Evolutionary conservation across 2,888 invertebrate genomes (phyloP), one percentile per base, ranked within the genome.

Genomic region (Stegana nigrithorax): DNA sequence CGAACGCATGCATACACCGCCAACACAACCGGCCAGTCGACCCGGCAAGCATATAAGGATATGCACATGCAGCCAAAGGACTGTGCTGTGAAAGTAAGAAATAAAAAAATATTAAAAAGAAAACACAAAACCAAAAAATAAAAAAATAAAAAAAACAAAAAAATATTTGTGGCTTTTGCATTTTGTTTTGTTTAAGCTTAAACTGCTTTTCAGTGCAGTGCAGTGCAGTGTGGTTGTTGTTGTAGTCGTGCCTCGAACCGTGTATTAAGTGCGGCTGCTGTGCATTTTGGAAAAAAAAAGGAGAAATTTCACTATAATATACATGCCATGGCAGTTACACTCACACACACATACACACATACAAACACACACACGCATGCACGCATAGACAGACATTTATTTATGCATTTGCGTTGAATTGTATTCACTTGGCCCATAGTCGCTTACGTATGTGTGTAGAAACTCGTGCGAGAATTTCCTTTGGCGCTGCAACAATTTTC

Each of bases 201-300:
- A 14, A n/a, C 4, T 21, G 10, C 27, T 32, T 63, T 62, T 61
- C 56, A 56, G 42, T 26, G 55, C 44, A 6, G 14, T n/a, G 45
- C 26, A 26, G 25, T 50, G 57, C 26, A 19, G 55, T 60, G 66
- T 50, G 60, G 42, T 63, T 50, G 63, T 2, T 26, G 23, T 10
- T 58, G 26, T 27, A 14, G 10, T 7, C 26, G n/a, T 57, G 59
- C 53, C 36, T 26, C 27, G 42, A 59, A 44, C 25, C 36, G 53
- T 67, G 80, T 76, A 80, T 80, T 76, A 80, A 76, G 80, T 72
- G 62, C 74, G 66, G 68, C 72, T 68, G 70, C 68, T 66, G 69
- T 65, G 68, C 72, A 68, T 65, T 76, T 68, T 65, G 12, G 19
- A 23, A 50, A 50, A 50, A 50, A 45, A 19, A 45, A 45, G 42